Evolutionary conservation across 2,797 vertebrate genomes (phyloP), one percentile per base, ranked within the genome.

Genomic region (Champsocephalus gunnari): DNA sequence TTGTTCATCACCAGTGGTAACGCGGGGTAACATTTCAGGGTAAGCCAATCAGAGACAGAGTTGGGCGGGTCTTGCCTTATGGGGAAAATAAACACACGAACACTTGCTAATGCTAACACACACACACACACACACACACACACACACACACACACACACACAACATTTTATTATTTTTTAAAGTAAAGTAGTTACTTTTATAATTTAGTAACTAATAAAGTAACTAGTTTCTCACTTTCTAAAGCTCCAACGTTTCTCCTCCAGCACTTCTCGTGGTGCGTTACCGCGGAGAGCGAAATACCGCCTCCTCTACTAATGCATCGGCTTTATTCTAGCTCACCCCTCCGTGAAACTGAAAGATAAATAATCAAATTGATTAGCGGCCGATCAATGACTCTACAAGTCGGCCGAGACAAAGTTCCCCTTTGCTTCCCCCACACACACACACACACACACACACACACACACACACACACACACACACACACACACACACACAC

Each of bases 311-410:
- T 49, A 57, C 77, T 53, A 4, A 70, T 13, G 48, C 65, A 48
- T 44, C 51, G 60, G 61, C 64, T 57, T 47, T 70, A 66, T 45
- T 63, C 48, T 21, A 16, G 50, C 71, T 77, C 54, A 57, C 58
- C 21, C 28, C 71, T 70, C 70, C 54, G 76, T 73, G 54, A 74
- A 86, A 88, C 79, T 75, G 74, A 83, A 82, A 87, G 81, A 89
- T 89, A 91, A 90, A 89, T 89, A 91, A 92, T 88, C 67, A 62
- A 70, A 88, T 74, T 67, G 74, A 87, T 90, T 73, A 73, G 49
- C 43, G 62, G 64, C 34, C 34, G 67, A 86, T 92, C 85, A n/a
- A 85, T 89, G 75, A 63, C 68, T 85, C 85, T 77, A 83, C 90
- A 88, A 82, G 75, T 79, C 80, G 84, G 73, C 75, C 69, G 70